Conservation (phyloP, 2,797 vertebrate species). For the Myripristis murdjan region DNA sequence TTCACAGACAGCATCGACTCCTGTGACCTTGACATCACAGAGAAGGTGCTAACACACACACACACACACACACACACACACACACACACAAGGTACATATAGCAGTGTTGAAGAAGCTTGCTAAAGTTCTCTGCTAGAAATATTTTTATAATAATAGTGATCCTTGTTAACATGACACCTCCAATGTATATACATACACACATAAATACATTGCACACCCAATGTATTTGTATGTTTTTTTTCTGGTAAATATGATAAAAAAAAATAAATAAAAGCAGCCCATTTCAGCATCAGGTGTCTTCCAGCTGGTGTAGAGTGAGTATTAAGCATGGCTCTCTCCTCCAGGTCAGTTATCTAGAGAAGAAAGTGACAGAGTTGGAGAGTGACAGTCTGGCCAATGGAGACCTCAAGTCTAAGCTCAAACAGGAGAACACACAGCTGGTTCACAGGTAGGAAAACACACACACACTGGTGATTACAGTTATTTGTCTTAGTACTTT, state of each 20-base stretch:
- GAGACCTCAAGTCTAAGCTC: slow-evolving; percentile 94
- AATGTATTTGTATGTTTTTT: too few species aligned
- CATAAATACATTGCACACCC: too few species aligned
- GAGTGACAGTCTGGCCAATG: slow-evolving; percentile 91
- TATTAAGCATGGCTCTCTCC: slow-evolving; percentile 1
- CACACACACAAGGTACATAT: neutral
- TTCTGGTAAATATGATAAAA: too few species aligned
- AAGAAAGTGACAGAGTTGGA: slow-evolving; percentile 97
- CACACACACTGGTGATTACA: slow-evolving; percentile 7
- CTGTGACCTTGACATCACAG: slow-evolving; percentile 95
- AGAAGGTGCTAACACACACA: slow-evolving; percentile 88
- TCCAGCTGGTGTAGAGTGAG: neutral
- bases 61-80: neutral
- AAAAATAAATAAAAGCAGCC: too few species aligned
- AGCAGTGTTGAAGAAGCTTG: too few species aligned
- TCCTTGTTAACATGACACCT: too few species aligned
- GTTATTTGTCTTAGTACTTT: too few species aligned
- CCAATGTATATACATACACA: too few species aligned
- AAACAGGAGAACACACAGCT: slow-evolving; percentile 96
- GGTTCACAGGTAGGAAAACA: slow-evolving; percentile 90
- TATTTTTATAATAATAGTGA: too few species aligned
- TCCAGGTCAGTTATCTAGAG: slow-evolving; percentile 91
- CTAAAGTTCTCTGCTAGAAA: too few species aligned
- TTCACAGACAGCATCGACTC: slow-evolving; percentile 96
- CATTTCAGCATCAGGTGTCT: too few species aligned